phyloP scores from a whole-genome alignment of 2,888 invertebrate species.

The Pollenia griseotomentosa region DNA sequence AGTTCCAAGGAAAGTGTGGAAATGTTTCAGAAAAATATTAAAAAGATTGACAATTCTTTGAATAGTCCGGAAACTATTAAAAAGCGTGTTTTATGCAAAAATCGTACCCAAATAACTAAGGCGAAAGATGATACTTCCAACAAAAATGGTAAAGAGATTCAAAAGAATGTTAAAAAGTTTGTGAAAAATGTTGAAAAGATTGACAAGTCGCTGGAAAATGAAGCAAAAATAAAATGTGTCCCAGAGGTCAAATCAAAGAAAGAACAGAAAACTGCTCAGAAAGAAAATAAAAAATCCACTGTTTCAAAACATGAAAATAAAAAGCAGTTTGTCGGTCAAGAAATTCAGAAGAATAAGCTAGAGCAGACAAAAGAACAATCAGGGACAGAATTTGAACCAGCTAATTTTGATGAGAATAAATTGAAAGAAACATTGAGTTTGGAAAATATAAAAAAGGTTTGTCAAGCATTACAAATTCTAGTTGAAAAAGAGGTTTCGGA shows the following conservation, averaged over 20 bases:
- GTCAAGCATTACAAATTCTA: conserved; percentile 77
- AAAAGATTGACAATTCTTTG: neutral
- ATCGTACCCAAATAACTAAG: neutral
- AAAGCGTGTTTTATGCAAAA: too few relatives aligned
- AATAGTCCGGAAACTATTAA: too few relatives aligned
- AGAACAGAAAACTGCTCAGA: neutral
- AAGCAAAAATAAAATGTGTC: too few relatives aligned
- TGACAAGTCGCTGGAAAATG: too few relatives aligned
- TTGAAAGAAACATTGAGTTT: conserved; percentile 78
- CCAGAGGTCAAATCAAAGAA: neutral
- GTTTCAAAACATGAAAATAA: conserved; percentile 3
- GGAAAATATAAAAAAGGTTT: conserved; percentile 78
- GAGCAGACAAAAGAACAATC: conserved; percentile 2
- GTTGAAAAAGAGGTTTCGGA: conserved; percentile 78
- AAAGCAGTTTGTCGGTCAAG: neutral
- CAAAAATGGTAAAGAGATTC: neutral
- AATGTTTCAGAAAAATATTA: neutral
- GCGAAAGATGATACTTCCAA: neutral
- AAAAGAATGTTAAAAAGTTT: too few relatives aligned
- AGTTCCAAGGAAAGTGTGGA: conserved; percentile 5
- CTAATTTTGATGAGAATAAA: conserved; percentile 79
- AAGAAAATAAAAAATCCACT: neutral
- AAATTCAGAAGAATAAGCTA: conserved; percentile 35
- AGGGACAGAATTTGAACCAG: conserved; percentile 72
- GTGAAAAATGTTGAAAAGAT: too few relatives aligned